phyloP scores from a whole-genome alignment of 2,888 invertebrate species.

The Flabesymbios commensalis region DNA sequence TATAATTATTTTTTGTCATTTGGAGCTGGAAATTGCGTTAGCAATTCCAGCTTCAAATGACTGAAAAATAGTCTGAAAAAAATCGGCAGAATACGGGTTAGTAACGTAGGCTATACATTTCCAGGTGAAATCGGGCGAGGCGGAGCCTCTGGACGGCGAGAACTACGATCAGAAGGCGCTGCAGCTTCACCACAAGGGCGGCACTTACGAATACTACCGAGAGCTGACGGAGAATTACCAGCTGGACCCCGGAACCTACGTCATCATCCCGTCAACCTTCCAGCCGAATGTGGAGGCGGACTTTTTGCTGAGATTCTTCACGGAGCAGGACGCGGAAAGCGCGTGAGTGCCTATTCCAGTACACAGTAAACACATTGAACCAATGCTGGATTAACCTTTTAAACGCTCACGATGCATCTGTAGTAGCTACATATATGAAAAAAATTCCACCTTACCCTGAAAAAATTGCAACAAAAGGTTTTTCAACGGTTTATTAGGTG shows the following conservation, averaged over 20 bases:
- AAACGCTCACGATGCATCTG: too few species aligned
- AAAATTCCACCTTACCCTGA: too few species aligned
- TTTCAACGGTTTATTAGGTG: too few species aligned
- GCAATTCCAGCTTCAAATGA: too few species aligned
- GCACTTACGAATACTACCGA: slow-evolving; percentile 18
- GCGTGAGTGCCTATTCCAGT: slow-evolving; percentile 10
- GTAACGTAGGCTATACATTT: too few species aligned
- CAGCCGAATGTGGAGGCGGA: slow-evolving; percentile 95
- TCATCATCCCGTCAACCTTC: slow-evolving; percentile 95
- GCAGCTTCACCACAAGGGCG: slow-evolving; percentile 1
- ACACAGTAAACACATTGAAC: too few species aligned
- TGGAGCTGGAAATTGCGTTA: too few species aligned
- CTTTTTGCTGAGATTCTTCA: slow-evolving; percentile 92
- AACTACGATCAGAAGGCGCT: slow-evolving; percentile 14
- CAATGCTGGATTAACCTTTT: too few species aligned
- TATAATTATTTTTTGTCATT: too few species aligned
- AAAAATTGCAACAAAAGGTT: too few species aligned
- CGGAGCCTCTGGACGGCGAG: background rate
- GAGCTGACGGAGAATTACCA: slow-evolving; percentile 15
- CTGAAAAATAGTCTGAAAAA: too few species aligned
- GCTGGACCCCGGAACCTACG: slow-evolving; percentile 80
- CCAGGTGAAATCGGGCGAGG: background rate
- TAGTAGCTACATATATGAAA: too few species aligned
- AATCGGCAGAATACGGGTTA: background rate
- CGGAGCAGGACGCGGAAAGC: slow-evolving; percentile 67